Evolutionary conservation across 2,888 invertebrate species (phyloP).

Genomic region (Drosophila antonietae): DNA sequence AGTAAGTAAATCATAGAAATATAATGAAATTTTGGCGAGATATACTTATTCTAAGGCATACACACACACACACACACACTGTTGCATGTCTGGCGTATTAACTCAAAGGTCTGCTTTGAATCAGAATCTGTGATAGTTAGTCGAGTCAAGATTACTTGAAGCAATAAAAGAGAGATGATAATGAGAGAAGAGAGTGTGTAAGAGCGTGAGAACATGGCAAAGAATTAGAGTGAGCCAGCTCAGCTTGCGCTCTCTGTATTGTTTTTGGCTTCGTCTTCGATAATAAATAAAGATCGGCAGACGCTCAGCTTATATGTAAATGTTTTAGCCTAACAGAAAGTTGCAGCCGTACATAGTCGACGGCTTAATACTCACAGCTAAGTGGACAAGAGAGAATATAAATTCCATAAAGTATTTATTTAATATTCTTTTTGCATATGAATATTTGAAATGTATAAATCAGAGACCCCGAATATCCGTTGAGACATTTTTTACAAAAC

Average conservation of each 20-base stretch:
- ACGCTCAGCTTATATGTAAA: background rate
- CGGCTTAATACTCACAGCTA: background rate
- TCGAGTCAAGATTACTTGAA: conserved; percentile 22
- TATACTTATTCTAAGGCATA: conserved; percentile 5
- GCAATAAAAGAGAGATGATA: background rate
- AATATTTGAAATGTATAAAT: background rate
- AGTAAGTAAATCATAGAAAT: conserved; percentile 61
- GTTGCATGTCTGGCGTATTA: background rate
- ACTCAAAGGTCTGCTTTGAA: conserved; percentile 11
- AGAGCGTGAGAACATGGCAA: background rate
- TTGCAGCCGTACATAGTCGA: background rate
- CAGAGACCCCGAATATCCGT: too few species aligned
- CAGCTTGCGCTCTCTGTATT: conserved; percentile 34
- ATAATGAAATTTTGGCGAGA: conserved; percentile 29
- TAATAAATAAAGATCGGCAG: background rate
- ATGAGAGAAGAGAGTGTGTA: background rate
- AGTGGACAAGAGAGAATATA: background rate
- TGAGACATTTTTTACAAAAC: too few species aligned
- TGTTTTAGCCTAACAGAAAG: too few species aligned
- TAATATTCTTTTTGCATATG: background rate
- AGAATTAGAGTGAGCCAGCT: background rate
- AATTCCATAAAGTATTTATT: background rate
- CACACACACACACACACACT: background rate
- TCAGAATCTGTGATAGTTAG: conserved; percentile 1
- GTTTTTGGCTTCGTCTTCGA: background rate